These are phyloP conservation scores for Portunus trituberculatus DNA, from an alignment of 1,140 invertebrate species.

Conservation along the genomic window DNA sequence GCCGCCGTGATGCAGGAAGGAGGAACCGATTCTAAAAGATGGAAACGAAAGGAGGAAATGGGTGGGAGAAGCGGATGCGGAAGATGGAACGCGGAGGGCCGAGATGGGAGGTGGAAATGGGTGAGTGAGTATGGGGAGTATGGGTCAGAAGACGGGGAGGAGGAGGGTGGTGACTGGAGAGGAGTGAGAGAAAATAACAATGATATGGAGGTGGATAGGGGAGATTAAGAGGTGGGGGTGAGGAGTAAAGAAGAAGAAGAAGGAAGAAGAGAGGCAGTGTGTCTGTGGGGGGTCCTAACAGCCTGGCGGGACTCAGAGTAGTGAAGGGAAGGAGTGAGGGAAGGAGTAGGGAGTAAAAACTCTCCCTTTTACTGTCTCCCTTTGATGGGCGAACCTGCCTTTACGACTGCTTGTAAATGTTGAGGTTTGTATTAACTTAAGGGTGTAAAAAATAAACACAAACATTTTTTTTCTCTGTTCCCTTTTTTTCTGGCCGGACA, in stretches of 20 bases:
- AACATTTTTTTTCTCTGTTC: not conserved
- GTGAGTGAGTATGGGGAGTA: not conserved
- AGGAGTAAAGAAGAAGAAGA: too few relatives aligned
- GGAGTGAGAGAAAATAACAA: not conserved
- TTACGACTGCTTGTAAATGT: slow-evolving; percentile 22
- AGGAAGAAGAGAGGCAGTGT: not conserved
- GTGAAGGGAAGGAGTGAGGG: not conserved
- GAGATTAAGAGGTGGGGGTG: too few relatives aligned
- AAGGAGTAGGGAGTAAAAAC: not conserved
- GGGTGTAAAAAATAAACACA: not conserved
- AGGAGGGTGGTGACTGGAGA: not conserved
- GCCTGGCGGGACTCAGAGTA: not conserved
- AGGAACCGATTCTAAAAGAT: not conserved
- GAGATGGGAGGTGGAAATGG: slow-evolving; percentile 11
- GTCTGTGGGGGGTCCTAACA: too few relatives aligned
- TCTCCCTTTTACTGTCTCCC: not conserved
- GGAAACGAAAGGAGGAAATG: slow-evolving; percentile 10
- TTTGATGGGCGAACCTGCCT: not conserved
- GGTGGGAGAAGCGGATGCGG: not conserved
- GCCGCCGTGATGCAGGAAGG: not conserved
- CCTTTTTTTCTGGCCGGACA: not conserved
- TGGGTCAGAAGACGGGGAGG: not conserved
- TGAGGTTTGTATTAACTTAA: not conserved
- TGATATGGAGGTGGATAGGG: not conserved
- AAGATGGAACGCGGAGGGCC: not conserved